These are phyloP conservation scores for Diplosoma virens DNA, from an alignment of 23 tunicate species.

Conservation along the genomic window DNA sequence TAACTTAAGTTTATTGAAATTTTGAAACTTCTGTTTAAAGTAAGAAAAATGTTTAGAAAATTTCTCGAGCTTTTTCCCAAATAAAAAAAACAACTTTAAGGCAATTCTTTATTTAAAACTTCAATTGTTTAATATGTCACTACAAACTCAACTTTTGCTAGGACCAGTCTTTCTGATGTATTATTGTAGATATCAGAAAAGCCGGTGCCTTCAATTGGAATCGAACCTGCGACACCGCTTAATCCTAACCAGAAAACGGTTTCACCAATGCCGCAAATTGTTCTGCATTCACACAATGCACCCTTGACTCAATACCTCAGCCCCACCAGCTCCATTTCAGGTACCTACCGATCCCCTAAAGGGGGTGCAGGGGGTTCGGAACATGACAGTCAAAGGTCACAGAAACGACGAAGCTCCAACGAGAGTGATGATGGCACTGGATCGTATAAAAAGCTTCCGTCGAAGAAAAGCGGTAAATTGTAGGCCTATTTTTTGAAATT, in stretches of 20 bases:
- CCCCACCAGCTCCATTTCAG: constrained; percentile 35
- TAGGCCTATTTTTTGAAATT: background rate
- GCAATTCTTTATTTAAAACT: no score
- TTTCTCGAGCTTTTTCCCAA: no score
- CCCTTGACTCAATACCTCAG: constrained; percentile 36
- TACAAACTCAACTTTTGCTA: no score
- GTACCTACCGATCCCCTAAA: constrained; percentile 33
- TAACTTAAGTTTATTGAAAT: no score
- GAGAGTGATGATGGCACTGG: background rate
- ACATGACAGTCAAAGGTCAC: constrained; percentile 10
- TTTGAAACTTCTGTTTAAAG: no score
- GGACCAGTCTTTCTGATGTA: no score
- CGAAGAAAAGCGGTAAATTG: constrained; percentile 8
- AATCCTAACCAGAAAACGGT: constrained; percentile 16
- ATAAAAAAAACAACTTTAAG: no score
- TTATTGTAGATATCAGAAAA: constrained; percentile 21
- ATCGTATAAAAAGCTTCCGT: background rate
- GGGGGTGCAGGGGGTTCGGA: constrained; percentile 12
- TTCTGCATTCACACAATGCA: background rate
- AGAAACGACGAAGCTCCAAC: background rate
- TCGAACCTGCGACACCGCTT: constrained; percentile 78
- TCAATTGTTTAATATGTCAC: no score
- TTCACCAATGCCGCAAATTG: constrained; percentile 12
- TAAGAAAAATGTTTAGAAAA: no score
- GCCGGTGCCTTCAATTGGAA: constrained; percentile 60